phyloP scores from a whole-genome alignment of 2,113 vertebrate genomes.

The Ictalurus punctatus region DNA sequence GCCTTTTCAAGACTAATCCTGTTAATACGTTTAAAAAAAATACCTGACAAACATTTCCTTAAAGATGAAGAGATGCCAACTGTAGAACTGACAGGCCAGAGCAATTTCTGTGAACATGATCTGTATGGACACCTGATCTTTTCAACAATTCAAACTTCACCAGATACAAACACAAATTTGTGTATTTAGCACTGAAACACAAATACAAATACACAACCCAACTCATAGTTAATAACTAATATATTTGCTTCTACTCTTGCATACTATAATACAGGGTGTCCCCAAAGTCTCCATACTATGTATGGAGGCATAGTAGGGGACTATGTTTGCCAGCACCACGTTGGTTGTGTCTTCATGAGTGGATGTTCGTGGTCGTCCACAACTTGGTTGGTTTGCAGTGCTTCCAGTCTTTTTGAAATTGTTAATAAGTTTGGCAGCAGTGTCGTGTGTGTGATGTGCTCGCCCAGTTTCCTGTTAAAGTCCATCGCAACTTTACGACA shows the following conservation, averaged over 20 bases:
- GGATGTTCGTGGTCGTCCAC: no score
- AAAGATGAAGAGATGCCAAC: not conserved
- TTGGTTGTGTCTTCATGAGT: no score
- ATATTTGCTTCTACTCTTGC: not conserved
- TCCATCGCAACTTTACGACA: no score
- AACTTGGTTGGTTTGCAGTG: no score
- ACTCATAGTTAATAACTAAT: not conserved
- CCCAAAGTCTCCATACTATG: no score
- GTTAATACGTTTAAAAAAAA: not conserved
- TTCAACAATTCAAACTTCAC: not conserved
- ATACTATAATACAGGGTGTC: no score
- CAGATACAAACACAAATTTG: not conserved
- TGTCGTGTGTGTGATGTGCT: no score
- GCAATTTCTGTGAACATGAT: not conserved
- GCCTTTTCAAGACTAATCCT: constrained; percentile 41
- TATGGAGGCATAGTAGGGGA: no score
- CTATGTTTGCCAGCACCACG: no score
- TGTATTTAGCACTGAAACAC: not conserved
- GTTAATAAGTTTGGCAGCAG: no score
- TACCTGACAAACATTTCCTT: not conserved
- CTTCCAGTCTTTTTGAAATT: no score
- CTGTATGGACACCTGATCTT: not conserved
- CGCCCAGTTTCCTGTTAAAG: no score
- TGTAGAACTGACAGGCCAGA: not conserved
- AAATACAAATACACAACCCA: not conserved